Percentiles rank a stretch among this genome's conserved stretches.
Conservation (phyloP, 2,888 invertebrate species). For the Chaetoderma sp. region DNA sequence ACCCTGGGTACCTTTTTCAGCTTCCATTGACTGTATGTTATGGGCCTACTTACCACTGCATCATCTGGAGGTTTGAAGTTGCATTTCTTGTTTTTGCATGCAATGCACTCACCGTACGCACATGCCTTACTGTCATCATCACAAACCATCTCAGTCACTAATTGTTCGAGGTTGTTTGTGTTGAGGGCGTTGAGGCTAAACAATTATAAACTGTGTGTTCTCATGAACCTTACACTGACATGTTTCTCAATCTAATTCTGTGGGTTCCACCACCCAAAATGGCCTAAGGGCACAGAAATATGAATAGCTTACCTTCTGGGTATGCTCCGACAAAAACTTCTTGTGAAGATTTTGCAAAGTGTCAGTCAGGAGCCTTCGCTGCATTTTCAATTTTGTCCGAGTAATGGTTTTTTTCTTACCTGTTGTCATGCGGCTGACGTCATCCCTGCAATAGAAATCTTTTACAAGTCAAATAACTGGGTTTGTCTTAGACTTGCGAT, state of each 20-base stretch:
- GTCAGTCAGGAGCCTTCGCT: slow-evolving; percentile 28
- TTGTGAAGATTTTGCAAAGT: no score
- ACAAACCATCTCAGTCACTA: slow-evolving; percentile 10
- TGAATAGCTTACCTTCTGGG: slow-evolving; percentile 9
- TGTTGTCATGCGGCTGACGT: slow-evolving; percentile 14
- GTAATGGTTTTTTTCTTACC: slow-evolving; percentile 31
- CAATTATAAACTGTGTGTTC: slow-evolving; percentile 24
- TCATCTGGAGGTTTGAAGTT: no score
- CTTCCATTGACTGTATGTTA: no score
- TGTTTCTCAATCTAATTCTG: slow-evolving; percentile 29
- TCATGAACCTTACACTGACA: slow-evolving; percentile 31
- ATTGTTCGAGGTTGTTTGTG: neutral
- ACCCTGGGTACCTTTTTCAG: no score
- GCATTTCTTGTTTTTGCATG: neutral
- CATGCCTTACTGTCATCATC: neutral
- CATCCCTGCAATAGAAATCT: slow-evolving; percentile 23
- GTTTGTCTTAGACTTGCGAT: no score
- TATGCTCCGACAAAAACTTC: slow-evolving; percentile 23
- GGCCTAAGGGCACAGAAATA: slow-evolving; percentile 28
- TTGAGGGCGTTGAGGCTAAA: neutral
- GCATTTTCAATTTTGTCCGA: slow-evolving; percentile 26
- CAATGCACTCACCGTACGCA: neutral
- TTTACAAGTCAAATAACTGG: no score
- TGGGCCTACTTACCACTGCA: no score
- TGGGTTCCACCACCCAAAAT: slow-evolving; percentile 33